Evolutionary conservation across 2,797 vertebrate genomes (phyloP).

Genomic region (Tragelaphus oryx): DNA sequence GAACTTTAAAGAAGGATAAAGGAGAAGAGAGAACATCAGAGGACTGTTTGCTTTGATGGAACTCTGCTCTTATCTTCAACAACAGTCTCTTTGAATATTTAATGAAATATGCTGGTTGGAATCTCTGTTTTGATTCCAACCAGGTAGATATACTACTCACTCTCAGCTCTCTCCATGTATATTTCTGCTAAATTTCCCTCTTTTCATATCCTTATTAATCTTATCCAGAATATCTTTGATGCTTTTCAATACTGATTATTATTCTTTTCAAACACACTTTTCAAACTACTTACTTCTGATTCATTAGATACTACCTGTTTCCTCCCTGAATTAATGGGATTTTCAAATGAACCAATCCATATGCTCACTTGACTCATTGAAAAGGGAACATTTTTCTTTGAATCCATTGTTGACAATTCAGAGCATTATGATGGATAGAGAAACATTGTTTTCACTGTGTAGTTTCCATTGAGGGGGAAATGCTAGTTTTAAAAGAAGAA

Average conservation of each 20-base stretch:
- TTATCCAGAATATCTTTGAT: not conserved
- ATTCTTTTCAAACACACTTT: not conserved
- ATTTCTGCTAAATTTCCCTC: not conserved
- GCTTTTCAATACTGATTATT: not conserved
- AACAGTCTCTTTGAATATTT: not conserved
- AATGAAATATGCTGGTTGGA: not conserved
- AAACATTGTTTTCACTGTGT: not conserved
- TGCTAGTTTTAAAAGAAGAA: not conserved
- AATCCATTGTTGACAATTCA: not conserved
- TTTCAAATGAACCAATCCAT: not conserved
- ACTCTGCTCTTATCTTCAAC: not conserved
- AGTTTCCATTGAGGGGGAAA: not conserved
- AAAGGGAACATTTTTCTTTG: not conserved
- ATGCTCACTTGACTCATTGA: not conserved
- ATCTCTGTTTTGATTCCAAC: not conserved
- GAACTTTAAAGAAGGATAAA: not conserved
- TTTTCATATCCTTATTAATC: not conserved
- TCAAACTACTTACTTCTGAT: not conserved
- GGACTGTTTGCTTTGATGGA: not conserved
- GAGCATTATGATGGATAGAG: not conserved
- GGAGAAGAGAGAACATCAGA: not conserved
- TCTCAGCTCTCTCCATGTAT: not conserved
- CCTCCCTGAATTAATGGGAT: not conserved
- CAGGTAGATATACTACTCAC: not conserved
- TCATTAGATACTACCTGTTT: not conserved